Evolutionary conservation across 2,797 vertebrate genomes (phyloP).

Genomic region (Enteromius mattozi): DNA sequence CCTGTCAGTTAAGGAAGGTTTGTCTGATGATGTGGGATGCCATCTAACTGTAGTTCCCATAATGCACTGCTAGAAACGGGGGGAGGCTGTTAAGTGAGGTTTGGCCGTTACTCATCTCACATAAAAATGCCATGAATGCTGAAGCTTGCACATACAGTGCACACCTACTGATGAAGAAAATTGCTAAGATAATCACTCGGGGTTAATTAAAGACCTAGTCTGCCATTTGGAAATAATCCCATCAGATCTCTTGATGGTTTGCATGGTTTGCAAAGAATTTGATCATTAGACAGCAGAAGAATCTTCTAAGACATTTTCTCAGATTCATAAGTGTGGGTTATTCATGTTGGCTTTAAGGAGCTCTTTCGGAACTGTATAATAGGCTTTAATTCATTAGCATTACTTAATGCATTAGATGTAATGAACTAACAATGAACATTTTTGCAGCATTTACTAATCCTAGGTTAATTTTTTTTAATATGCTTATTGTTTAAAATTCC

Average conservation of each 20-base stretch:
- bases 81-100: not conserved
- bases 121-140: conserved; percentile 14
- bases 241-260: conserved; percentile 21
- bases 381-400: not conserved
- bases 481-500: too few species aligned
- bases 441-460: not conserved
- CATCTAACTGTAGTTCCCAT: conserved; percentile 18
- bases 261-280: conserved; percentile 24
- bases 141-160: not conserved
- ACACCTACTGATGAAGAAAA: conserved; percentile 25
- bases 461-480: not conserved
- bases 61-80: conserved; percentile 6
- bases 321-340: not conserved
- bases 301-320: not conserved
- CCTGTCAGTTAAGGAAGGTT: conserved; percentile 42
- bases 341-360: not conserved
- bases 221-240: conserved; percentile 24
- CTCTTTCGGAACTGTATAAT: not conserved
- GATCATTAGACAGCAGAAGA: not conserved
- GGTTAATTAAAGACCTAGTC: conserved; percentile 60
- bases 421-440: not conserved
- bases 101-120: conserved; percentile 13
- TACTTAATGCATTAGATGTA: not conserved
- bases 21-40: conserved; percentile 35
- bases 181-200: not conserved